Evolutionary conservation across 2,797 vertebrate species (phyloP), one percentile per base, ranked within the genome.

Genomic region (Semaprochilodus insignis): DNA sequence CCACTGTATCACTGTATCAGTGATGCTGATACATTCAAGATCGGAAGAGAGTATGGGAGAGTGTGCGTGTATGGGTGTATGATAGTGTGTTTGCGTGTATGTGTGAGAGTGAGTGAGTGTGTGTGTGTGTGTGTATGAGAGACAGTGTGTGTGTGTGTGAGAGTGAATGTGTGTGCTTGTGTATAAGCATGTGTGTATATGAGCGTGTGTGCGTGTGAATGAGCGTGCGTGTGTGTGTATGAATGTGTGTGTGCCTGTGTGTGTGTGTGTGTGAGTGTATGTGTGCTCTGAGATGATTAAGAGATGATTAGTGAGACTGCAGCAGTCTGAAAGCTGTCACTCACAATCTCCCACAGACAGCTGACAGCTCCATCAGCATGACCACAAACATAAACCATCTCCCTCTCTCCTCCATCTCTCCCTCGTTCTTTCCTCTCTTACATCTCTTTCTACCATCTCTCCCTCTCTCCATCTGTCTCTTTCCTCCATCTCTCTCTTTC

Each of bases 251-350:
- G 48, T 8, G 48, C 7, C 1, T 8, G 48, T 7, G 34, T 40
- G 34, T 6, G 16, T n/a, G 17, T 11, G 14, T 8, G 72, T 72
- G 40, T 2, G 57, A 15, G 65, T 73, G 57, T 19, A 51, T n/a
- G 52, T 27, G 52, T 1, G 74, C 40, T 82, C 80, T 87, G 82
- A n/a, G n/a, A n/a, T n/a, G n/a, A 88, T 88, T 87, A 86, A 85
- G 80, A 82, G 60, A 74, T 85, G 83, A 89, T 85, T 85, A 86
- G 74, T 7, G 48, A 69, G 2, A 54, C 75, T 57, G 59, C 71
- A 77, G 71, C 74, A 86, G 77, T 75, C 44, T 77, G 82, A 84
- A 65, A 55, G 66, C 86, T 81, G 85, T 80, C 88, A 88, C 65
- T 86, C 88, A 84, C 23, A 81, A 78, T 71, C 54, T 66, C 78